These are phyloP conservation scores for Mustela lutreola DNA, from an alignment of 2,113 vertebrate species.

Conservation along the genomic window DNA sequence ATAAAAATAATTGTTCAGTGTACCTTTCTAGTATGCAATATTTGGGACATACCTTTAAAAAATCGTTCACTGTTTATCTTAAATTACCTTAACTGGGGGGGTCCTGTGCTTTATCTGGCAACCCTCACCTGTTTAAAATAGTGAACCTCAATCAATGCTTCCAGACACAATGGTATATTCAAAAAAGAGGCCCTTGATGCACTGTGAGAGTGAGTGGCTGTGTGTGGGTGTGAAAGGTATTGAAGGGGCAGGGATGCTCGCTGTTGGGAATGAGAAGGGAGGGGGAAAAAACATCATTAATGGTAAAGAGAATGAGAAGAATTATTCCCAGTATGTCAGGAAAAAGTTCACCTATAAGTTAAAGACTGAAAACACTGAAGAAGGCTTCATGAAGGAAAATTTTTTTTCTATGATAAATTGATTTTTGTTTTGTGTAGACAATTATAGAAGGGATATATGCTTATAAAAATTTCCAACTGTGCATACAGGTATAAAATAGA, in stretches of 20 bases:
- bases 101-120: neutral
- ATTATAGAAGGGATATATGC: neutral
- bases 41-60: conserved; percentile 39
- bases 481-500: neutral
- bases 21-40: neutral
- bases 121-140: neutral
- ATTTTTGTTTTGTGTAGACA: neutral
- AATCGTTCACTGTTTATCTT: neutral
- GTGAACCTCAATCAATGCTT: neutral
- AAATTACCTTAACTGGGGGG: neutral
- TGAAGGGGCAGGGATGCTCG: neutral
- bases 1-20: conserved; percentile 7
- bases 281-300: neutral
- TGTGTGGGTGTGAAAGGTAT: neutral
- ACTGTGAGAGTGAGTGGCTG: neutral
- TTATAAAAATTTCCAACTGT: conserved; percentile 15
- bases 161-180: neutral
- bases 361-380: neutral
- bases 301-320: neutral
- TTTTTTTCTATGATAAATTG: neutral
- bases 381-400: neutral
- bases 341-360: conserved; percentile 14
- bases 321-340: neutral
- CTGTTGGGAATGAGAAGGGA: neutral
- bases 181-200: neutral